These are phyloP conservation scores for Ethmia dodecea DNA, from an alignment of 2,888 invertebrate species.

Conservation along the genomic window DNA sequence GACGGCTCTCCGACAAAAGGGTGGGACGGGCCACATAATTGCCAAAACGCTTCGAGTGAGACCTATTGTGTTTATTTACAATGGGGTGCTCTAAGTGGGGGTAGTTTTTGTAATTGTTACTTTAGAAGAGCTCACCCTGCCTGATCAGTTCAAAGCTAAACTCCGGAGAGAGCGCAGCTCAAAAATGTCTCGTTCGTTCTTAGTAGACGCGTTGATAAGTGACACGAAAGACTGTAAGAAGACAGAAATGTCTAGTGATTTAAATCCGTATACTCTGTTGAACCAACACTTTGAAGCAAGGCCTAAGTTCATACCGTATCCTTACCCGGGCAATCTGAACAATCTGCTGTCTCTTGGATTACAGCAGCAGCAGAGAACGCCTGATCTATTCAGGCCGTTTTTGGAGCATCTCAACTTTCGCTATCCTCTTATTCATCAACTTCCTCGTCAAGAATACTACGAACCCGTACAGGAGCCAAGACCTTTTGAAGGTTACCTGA, in stretches of 20 bases:
- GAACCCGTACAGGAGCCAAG: conserved; percentile 42
- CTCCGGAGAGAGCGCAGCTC: conserved; percentile 30
- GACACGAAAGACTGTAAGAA: conserved; percentile 72
- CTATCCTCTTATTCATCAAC: conserved; percentile 58
- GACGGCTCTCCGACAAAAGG: conserved; percentile 72
- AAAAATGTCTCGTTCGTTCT: conserved; percentile 88
- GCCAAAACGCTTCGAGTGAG: conserved; percentile 75
- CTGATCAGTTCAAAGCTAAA: conserved; percentile 49
- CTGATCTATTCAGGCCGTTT: conserved; percentile 69
- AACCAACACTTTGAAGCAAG: conserved; percentile 50
- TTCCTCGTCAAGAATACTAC: conserved; percentile 56
- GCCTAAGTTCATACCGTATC: conserved; percentile 78
- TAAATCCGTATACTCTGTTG: conserved; percentile 55
- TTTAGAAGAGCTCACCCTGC: conserved; percentile 48
- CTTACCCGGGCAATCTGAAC: conserved; percentile 80
- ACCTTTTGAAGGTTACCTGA: conserved; percentile 44
- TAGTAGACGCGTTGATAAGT: conserved; percentile 88
- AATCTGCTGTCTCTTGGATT: conserved; percentile 81
- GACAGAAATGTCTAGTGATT: conserved; percentile 54
- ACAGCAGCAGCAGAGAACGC: conserved; percentile 78
- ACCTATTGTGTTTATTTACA: conserved; percentile 72
- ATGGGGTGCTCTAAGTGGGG: conserved; percentile 74
- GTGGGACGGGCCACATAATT: conserved; percentile 75
- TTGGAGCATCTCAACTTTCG: conserved; percentile 64
- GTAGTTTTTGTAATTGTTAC: conserved; percentile 77